Evolutionary conservation across 2,797 vertebrate genomes (phyloP), one percentile per base, ranked within the genome.

Genomic region (Chaetophractus vellerosus): DNA sequence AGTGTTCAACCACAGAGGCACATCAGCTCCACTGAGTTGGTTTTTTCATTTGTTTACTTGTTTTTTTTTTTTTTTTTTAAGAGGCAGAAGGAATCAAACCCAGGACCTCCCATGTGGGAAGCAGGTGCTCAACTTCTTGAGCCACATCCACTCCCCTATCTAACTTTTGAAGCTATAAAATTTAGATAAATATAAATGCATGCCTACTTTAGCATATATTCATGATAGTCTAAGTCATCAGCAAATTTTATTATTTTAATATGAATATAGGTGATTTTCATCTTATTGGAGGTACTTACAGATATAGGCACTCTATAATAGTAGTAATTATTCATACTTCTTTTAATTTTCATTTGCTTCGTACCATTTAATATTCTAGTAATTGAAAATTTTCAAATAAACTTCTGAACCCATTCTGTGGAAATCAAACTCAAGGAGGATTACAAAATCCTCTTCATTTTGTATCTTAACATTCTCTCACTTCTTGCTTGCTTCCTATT

Each of bases 371-470:
- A 26, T 84, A 82, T 19, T 69, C 74, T 74, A 72, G 9, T 33
- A 74, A 90, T 5, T 61, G 18, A 28, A 2, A 72, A 50, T 86
- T 91, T 96, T 90, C 26, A 87, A 69, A 41, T 76, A 45, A 95
- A 87, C 11, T 71, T 74, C 26, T 68, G 36, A 94, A 68, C 0
- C 3, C 23, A 31, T 85, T 85, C 5, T 72, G 33, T 61, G 36
- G 11, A 81, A 92, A 86, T 78, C 2, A 28, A 82, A 15, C 12
- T 61, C 10, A 69, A 66, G 31, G 33, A 81, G 5, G 61, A 86
- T 50, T 57, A 80, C 12, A 63, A 38, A 31, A 5, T 14, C 31
- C 59, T 92, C 33, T 72, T 38, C 9, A 63, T 64, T 84, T 76
- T 80, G 18, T 2, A 72, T 36, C 7, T 69, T 91, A 88, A 9